Evolutionary conservation across 2,888 invertebrate species (phyloP).

Genomic region (Uloborus plumipes): DNA sequence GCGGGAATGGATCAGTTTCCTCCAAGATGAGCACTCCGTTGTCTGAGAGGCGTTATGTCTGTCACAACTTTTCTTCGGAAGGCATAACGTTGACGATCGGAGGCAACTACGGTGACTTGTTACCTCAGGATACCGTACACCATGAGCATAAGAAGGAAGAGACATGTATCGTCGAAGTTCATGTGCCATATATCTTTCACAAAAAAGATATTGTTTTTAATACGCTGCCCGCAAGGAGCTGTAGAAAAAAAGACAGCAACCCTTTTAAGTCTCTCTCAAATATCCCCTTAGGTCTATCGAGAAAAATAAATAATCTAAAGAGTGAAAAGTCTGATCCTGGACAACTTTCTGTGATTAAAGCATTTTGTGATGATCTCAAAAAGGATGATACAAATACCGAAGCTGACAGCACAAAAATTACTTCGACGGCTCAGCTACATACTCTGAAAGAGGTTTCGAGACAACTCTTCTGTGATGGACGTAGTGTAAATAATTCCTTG

Average conservation of each 20-base stretch:
- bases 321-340: conserved; percentile 39
- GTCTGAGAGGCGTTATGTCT: conserved; percentile 64
- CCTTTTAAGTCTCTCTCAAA: conserved; percentile 66
- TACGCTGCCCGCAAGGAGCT: conserved; percentile 62
- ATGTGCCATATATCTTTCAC: conserved; percentile 64
- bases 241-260: conserved; percentile 50
- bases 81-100: conserved; percentile 65
- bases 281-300: conserved; percentile 62
- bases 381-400: conserved; percentile 14
- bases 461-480: conserved; percentile 36
- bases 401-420: conserved; percentile 8
- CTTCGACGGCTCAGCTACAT: conserved; percentile 14
- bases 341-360: conserved; percentile 64
- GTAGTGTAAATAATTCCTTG: conserved; percentile 23
- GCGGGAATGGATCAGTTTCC: conserved; percentile 40
- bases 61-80: conserved; percentile 65
- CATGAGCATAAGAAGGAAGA: conserved; percentile 53
- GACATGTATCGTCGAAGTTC: conserved; percentile 66
- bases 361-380: conserved; percentile 33
- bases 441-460: conserved; percentile 42
- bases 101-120: conserved; percentile 32
- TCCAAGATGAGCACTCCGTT: conserved; percentile 66
- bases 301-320: conserved; percentile 54
- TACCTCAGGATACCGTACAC: conserved; percentile 32
- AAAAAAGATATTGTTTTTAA: conserved; percentile 64